Evolutionary conservation across 2,797 vertebrate genomes (phyloP), one percentile per base, ranked within the genome.

Genomic region (Acropternis orthonyx): DNA sequence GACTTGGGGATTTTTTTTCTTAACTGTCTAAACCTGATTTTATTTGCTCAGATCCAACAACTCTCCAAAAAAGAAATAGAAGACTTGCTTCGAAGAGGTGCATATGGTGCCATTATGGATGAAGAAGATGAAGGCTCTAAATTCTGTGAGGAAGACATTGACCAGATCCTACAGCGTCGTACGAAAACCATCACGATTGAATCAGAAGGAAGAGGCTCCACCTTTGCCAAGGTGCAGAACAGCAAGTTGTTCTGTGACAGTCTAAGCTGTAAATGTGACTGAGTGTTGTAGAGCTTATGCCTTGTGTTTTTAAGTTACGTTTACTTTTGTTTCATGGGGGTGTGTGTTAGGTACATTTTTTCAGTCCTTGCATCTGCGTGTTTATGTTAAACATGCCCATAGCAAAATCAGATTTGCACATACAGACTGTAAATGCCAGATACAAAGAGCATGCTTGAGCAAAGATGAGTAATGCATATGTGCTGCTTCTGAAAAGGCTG

Each of bases 131-230:
- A 99, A 96, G 99, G 99, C 32, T 99, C 99, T 81, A 99, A 99
- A 95, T 99, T 99, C 97, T 99, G 99, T 88, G 99, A 99, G 95
- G 99, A 99, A 71, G 99, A 99, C 92, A 99, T 99, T 4, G 99
- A 99, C 97, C 99, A 99, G 97, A 99, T 99, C 93, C 98, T 99
- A 93, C 99, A 99, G 80, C 98, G 99, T 74, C 98, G 99, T 41
- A 99, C 99, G 69, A 99, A 99, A 98, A 99, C 99, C 22, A 99
- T 99, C 96, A 99, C 99, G 1, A 99, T 99, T 61, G 99, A 99
- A 94, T 99, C 99, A 4, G 99, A 99, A 97, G 99, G 99, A 72
- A 98, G 99, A 49, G 99, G 99, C 23, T 99, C 99, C 94, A 99
- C 99, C 0, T 99, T 99, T 97, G 99, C 99, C 52, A 99, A 99